Evolutionary conservation across 2,888 invertebrate species (phyloP).

Genomic region (Dioctria linearis): DNA sequence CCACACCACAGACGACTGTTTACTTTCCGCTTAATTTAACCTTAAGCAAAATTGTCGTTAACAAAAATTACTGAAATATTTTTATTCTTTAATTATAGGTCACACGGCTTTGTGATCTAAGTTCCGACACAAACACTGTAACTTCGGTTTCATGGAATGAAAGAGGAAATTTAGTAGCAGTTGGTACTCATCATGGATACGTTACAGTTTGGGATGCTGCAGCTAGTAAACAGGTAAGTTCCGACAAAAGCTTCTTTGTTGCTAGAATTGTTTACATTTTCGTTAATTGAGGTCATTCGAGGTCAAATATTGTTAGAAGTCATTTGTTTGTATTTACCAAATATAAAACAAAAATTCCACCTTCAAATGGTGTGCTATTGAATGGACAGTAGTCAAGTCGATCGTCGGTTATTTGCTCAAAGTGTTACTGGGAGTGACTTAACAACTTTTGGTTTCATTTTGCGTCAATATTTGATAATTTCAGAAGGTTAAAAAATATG

Average conservation of each 20-base stretch:
- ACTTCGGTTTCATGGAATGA: slow-evolving; percentile 99
- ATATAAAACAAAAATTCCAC: slow-evolving; percentile 11
- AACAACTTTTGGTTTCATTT: background rate
- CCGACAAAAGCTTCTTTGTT: slow-evolving; percentile 20
- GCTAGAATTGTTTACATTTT: background rate
- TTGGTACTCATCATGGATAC: slow-evolving; percentile 97
- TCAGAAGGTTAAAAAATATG: background rate
- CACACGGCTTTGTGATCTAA: slow-evolving; percentile 94
- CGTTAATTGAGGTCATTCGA: slow-evolving; percentile 35
- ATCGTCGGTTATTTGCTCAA: slow-evolving; percentile 9
- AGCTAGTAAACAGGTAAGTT: slow-evolving; percentile 84
- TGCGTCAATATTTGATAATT: slow-evolving; percentile 20
- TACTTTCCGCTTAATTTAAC: too few species aligned
- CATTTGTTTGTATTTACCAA: slow-evolving; percentile 37
- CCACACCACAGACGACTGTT: too few species aligned
- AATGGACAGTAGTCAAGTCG: slow-evolving; percentile 16
- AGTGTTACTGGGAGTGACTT: slow-evolving; percentile 7
- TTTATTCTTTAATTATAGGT: slow-evolving; percentile 73
- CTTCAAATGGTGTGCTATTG: slow-evolving; percentile 1
- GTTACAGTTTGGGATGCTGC: slow-evolving; percentile 99
- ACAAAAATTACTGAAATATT: background rate
- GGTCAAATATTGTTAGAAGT: slow-evolving; percentile 18
- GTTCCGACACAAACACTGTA: slow-evolving; percentile 93
- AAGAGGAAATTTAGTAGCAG: slow-evolving; percentile 95
- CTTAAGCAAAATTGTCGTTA: too few species aligned